Evolutionary conservation across 2,113 vertebrate species (phyloP).

Genomic region (Electrona antarctica): DNA sequence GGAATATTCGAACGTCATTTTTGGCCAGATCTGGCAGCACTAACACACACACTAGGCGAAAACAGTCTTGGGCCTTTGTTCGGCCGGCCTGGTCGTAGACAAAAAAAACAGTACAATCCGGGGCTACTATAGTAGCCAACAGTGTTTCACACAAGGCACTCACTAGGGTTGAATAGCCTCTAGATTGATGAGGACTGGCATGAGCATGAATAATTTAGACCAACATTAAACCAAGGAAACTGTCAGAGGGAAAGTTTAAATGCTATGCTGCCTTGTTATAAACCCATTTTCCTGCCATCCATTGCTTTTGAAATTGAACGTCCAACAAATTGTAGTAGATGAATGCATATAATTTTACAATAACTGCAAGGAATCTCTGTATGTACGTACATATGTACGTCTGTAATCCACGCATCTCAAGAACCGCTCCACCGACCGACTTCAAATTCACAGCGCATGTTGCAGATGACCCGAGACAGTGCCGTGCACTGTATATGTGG

Average conservation of each 20-base stretch:
- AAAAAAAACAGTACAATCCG: no score
- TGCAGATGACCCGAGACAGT: no score
- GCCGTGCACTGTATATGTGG: no score
- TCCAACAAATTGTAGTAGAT: neutral
- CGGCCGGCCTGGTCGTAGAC: neutral
- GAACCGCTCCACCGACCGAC: no score
- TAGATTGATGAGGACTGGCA: slow-evolving; percentile 60
- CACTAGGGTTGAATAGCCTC: slow-evolving; percentile 42
- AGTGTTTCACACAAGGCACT: slow-evolving; percentile 18
- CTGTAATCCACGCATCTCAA: no score
- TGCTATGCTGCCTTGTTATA: slow-evolving; percentile 36
- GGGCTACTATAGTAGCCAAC: neutral
- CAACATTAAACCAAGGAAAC: slow-evolving; percentile 62
- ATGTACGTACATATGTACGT: neutral
- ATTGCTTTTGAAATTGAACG: neutral
- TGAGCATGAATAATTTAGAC: slow-evolving; percentile 75
- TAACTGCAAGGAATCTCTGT: no score
- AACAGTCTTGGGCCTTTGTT: no score
- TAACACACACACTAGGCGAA: neutral
- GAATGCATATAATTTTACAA: neutral
- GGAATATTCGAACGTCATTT: no score
- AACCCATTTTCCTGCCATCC: slow-evolving; percentile 8
- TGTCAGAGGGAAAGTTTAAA: slow-evolving; percentile 57
- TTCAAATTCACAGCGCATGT: no score
- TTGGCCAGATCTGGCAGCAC: no score